Evolutionary conservation across 1,140 invertebrate species (phyloP).

Genomic region (Trinorchestia longiramus): DNA sequence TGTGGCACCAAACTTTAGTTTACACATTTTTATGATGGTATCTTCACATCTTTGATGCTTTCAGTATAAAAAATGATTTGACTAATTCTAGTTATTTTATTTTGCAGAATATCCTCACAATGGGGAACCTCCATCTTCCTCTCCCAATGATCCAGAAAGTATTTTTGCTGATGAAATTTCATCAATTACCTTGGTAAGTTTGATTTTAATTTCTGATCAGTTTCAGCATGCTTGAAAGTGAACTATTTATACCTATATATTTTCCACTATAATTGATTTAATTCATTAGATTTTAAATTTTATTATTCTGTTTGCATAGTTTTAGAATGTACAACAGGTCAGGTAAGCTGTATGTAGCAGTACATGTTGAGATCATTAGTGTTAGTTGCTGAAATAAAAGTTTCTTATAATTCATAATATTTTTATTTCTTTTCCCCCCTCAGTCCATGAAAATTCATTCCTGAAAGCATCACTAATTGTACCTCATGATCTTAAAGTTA

Average conservation of each 20-base stretch:
- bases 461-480: not conserved
- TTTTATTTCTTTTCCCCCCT: not conserved
- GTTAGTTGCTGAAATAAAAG: not conserved
- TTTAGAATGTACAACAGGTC: too few relatives aligned
- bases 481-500: not conserved
- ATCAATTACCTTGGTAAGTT: not conserved
- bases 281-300: not conserved
- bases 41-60: not conserved
- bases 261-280: not conserved
- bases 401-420: not conserved
- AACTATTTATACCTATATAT: not conserved
- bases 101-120: not conserved
- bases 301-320: not conserved
- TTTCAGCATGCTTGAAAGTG: not conserved
- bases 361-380: not conserved
- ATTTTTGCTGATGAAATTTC: not conserved
- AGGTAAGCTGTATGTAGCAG: not conserved
- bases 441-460: not conserved
- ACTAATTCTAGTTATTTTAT: not conserved
- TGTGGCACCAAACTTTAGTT: too few relatives aligned
- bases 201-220: not conserved
- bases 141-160: not conserved
- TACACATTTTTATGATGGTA: too few relatives aligned
- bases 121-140: not conserved
- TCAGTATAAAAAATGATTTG: too few relatives aligned